phyloP scores from a whole-genome alignment of 2,113 vertebrate species.

The Raja brachyura region DNA sequence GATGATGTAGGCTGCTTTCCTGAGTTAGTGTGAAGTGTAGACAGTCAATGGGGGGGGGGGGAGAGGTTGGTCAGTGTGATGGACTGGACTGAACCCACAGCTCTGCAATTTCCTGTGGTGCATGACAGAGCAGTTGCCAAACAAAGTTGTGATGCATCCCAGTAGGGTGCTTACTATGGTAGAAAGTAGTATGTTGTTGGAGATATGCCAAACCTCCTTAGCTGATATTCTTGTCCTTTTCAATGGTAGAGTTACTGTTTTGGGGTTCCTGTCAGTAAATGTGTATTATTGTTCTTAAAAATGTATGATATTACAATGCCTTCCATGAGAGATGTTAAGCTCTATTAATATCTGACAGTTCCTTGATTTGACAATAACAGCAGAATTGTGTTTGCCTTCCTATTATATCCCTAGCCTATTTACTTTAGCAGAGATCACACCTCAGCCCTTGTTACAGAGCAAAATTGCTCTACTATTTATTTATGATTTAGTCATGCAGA shows the following conservation, averaged over 20 bases:
- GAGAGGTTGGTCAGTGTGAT: too few relatives aligned
- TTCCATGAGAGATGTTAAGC: background rate
- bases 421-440: background rate
- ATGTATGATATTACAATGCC: background rate
- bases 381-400: background rate
- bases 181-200: too few relatives aligned
- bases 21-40: too few relatives aligned
- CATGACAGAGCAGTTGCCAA: too few relatives aligned
- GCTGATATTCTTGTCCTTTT: background rate
- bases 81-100: too few relatives aligned
- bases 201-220: background rate
- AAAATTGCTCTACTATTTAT: background rate
- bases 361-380: background rate
- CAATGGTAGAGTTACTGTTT: background rate
- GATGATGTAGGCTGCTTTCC: too few relatives aligned
- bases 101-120: too few relatives aligned
- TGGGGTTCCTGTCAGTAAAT: background rate
- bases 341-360: background rate
- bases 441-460: background rate
- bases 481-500: background rate
- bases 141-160: too few relatives aligned
- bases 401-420: background rate
- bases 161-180: too few relatives aligned
- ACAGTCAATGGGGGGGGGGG: too few relatives aligned
- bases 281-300: background rate